Base-by-base conservation (phyloP, 2,113 vertebrate genomes). In the Delphinapterus leucas region DNA sequence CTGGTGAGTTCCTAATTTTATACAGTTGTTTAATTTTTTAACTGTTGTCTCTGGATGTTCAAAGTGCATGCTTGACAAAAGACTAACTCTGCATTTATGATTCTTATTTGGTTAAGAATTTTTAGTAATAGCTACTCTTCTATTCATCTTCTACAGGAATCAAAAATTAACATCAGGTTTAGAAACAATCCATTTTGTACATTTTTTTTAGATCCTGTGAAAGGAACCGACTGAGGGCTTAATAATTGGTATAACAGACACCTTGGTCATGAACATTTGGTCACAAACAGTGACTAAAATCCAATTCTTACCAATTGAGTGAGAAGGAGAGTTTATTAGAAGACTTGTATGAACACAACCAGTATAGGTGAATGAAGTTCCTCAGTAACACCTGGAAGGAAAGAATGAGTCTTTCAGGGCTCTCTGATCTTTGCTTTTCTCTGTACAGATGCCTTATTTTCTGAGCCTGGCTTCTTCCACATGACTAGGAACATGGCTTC, bases 21-120 rank as follows among this genome's bases (percentile, higher is more conserved):
- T 49, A 86, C 28, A 88, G 2, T 85, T 90, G 61, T 76, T 84
- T 77, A 92, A 90, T 76, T 31, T 90, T 97, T 91, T 58, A 95
- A n/a, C 49, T 63, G 41, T 67, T 53, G 20, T 47, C 44, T 74
- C 65, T 77, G 53, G 20, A 38, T 96, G 71, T 70, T 85, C 81
- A 96, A 91, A 90, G 65, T 71, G 28, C 49, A 8, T 90, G 36
- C 80, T 76, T 95, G 76, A 94, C 49, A 90, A 85, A 76, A 61
- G 28, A 17, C 17, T 60, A 58, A 25, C 17, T 65, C 26, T 65
- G 18, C 33, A 10, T 88, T 97, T 13, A 53, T 49, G 87, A 44
- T 12, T 93, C 94, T 93, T 80, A 74, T 33, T 92, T 88, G 5
- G 76, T 82, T 90, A 83, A 60, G 49, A 55, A 74, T 90, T 83